Conservation (phyloP, 2,888 invertebrate genomes). For the Dorcus hopei region DNA sequence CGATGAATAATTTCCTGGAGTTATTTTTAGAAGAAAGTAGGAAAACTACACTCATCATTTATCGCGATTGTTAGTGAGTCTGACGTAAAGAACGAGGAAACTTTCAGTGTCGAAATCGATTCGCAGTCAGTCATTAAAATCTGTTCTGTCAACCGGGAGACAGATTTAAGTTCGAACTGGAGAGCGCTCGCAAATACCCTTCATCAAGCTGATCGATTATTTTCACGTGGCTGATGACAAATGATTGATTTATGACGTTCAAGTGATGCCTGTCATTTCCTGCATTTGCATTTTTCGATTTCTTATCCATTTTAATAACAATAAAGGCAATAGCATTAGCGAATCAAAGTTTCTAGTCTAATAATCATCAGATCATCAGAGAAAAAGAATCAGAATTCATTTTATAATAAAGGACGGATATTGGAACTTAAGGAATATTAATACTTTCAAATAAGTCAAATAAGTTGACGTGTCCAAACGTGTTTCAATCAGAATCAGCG, state of each 20-base stretch:
- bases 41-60: not conserved
- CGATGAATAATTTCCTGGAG: no score
- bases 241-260: slow-evolving; percentile 14
- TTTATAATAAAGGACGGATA: no score
- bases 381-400: no score
- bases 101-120: not conserved
- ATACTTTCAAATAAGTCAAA: no score
- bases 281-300: slow-evolving; percentile 1
- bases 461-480: no score
- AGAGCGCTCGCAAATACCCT: slow-evolving; percentile 2
- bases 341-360: no score
- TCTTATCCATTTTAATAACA: not conserved
- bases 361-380: no score
- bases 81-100: not conserved
- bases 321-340: no score
- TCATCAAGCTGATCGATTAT: slow-evolving; percentile 9
- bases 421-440: no score
- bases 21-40: no score
- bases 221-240: slow-evolving; percentile 3
- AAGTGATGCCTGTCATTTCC: slow-evolving; percentile 5
- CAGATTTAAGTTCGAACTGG: not conserved
- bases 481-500: no score
- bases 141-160: not conserved
- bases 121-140: not conserved
- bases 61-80: not conserved